Percentiles rank a stretch among this genome's conserved stretches.
Evolutionary conservation across 2,797 vertebrate genomes (phyloP).

Genomic region (Microchirus variegatus): DNA sequence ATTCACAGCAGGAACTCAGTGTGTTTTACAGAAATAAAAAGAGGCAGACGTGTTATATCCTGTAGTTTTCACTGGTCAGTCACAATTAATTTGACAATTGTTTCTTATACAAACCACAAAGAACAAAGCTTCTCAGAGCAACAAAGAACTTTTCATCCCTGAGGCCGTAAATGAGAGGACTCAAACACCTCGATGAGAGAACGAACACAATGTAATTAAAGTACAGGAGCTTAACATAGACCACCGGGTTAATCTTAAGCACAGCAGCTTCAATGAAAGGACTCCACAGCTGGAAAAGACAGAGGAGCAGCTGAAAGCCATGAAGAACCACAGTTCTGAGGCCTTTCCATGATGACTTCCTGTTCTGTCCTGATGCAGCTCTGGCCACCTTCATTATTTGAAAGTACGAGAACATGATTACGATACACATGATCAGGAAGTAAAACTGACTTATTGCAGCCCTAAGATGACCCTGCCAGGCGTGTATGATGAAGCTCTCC

Average conservation of each 20-base stretch:
- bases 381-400: slow-evolving; percentile 60
- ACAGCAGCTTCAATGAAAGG: slow-evolving; percentile 51
- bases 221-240: slow-evolving; percentile 44
- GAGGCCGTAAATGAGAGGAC: slow-evolving; percentile 73
- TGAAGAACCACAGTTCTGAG: slow-evolving; percentile 63
- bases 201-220: slow-evolving; percentile 62
- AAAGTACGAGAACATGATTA: slow-evolving; percentile 56
- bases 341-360: slow-evolving; percentile 48
- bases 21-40: neutral
- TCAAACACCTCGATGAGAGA: slow-evolving; percentile 64
- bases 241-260: neutral
- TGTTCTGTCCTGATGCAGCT: slow-evolving; percentile 51
- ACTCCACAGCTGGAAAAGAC: slow-evolving; percentile 56
- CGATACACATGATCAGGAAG: slow-evolving; percentile 53
- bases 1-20: no score
- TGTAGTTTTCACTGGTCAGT: neutral
- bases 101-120: slow-evolving; percentile 30
- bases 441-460: slow-evolving; percentile 33
- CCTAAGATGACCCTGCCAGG: slow-evolving; percentile 46
- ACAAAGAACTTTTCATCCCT: slow-evolving; percentile 56
- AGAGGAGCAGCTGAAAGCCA: slow-evolving; percentile 61
- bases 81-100: neutral
- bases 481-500: slow-evolving; percentile 24
- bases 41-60: neutral
- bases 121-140: slow-evolving; percentile 35